phyloP scores from a whole-genome alignment of 2,888 invertebrate species.

The Eilema griseolum region DNA sequence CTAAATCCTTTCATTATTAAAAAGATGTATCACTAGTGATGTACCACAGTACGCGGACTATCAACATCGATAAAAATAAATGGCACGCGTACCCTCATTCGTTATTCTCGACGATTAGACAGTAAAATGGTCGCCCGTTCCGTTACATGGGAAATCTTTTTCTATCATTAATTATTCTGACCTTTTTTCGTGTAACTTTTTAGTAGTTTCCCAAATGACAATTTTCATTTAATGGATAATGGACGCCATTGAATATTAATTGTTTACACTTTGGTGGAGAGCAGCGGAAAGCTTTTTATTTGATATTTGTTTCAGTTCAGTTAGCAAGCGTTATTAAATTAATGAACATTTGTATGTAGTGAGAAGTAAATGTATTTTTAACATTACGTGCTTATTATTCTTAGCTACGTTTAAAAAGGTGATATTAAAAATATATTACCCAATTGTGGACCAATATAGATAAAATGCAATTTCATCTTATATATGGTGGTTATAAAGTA shows the following conservation, averaged over 20 bases:
- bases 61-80: constrained; percentile 67
- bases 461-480: no score
- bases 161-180: constrained; percentile 70
- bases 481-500: no score
- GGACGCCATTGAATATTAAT: constrained; percentile 29
- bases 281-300: neutral
- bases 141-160: constrained; percentile 72
- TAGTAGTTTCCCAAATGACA: constrained; percentile 41
- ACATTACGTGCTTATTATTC: neutral
- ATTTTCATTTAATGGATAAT: constrained; percentile 58
- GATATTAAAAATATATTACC: no score
- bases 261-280: neutral
- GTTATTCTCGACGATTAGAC: constrained; percentile 61
- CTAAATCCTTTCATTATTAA: constrained; percentile 84
- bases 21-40: constrained; percentile 76
- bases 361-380: neutral
- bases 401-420: no score
- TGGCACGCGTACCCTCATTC: constrained; percentile 51
- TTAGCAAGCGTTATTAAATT: neutral
- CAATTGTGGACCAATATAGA: no score
- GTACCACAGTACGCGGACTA: constrained; percentile 47
- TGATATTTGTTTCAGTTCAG: neutral
- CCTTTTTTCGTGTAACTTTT: constrained; percentile 40
- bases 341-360: neutral
- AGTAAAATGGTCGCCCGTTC: constrained; percentile 49